Conservation (phyloP, 2,113 vertebrate species). For the Aegotheles bennettii region DNA sequence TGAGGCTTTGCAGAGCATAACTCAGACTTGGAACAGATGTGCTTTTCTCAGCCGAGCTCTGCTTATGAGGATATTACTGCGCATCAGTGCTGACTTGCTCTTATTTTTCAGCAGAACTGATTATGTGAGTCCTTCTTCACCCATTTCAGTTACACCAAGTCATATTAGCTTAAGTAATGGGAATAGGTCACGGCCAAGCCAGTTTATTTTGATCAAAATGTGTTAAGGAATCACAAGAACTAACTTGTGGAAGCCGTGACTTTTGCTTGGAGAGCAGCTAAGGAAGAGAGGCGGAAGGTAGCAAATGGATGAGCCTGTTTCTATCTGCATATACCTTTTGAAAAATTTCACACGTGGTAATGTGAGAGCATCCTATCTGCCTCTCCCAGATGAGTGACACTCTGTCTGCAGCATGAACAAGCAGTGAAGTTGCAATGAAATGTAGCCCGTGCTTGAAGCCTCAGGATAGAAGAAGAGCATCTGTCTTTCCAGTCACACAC, state of each 20-base stretch:
- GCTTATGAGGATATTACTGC: slow-evolving; percentile 13
- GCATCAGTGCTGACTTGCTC: slow-evolving; percentile 6
- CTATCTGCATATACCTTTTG: background rate
- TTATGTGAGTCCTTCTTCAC: background rate
- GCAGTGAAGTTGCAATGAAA: background rate
- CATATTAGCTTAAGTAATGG: background rate
- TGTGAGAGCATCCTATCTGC: background rate
- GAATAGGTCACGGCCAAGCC: background rate
- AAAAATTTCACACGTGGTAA: background rate
- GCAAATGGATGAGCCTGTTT: background rate
- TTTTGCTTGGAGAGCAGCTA: background rate
- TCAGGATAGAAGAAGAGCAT: background rate
- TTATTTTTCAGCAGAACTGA: slow-evolving; percentile 33
- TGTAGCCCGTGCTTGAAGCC: background rate
- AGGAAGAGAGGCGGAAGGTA: background rate
- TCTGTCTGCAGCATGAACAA: background rate
- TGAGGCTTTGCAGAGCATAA: background rate
- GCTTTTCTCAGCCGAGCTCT: slow-evolving; percentile 16
- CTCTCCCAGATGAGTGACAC: background rate
- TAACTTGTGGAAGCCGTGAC: background rate
- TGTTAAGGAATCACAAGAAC: background rate
- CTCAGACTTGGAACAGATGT: slow-evolving; percentile 35
- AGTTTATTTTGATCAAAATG: background rate
- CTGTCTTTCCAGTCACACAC: background rate
- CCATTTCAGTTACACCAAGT: background rate